These are phyloP conservation scores for Drosophila dunni DNA, from an alignment of 1,140 invertebrate species.

Conservation along the genomic window DNA sequence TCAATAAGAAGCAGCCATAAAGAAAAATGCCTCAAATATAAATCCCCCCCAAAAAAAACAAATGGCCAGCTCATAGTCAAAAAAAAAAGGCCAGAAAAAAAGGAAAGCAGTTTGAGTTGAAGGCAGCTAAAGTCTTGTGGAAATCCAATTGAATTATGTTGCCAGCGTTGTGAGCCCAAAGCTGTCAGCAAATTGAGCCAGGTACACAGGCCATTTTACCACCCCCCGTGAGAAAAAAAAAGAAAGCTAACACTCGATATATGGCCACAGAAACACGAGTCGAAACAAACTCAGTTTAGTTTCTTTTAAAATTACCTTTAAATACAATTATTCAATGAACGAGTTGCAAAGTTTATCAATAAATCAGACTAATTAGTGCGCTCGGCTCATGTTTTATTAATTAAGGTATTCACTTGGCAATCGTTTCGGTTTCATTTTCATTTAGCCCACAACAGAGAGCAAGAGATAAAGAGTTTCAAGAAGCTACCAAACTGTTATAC, in stretches of 20 bases:
- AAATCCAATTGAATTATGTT: slow-evolving; percentile 81
- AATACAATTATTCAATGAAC: slow-evolving; percentile 47
- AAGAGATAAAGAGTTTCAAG: not conserved
- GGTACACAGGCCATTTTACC: slow-evolving; percentile 28
- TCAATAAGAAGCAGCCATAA: slow-evolving; percentile 35
- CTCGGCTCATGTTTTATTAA: slow-evolving; percentile 46
- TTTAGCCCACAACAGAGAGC: slow-evolving; percentile 7
- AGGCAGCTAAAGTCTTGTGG: slow-evolving; percentile 52
- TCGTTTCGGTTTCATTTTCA: slow-evolving; percentile 13
- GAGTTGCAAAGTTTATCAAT: slow-evolving; percentile 59
- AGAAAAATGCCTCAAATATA: slow-evolving; percentile 45
- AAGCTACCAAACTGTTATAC: slow-evolving; percentile 59
- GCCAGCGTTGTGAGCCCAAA: slow-evolving; percentile 57
- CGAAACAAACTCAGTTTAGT: not conserved
- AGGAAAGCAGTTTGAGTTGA: slow-evolving; percentile 20
- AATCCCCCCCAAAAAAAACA: slow-evolving; percentile 8
- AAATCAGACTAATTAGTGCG: slow-evolving; percentile 66
- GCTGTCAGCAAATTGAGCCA: slow-evolving; percentile 68
- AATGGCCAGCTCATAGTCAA: slow-evolving; percentile 33
- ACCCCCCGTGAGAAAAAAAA: not conserved
- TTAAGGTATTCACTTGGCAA: slow-evolving; percentile 40
- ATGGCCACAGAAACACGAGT: no score
- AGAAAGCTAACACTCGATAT: no score
- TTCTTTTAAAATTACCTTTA: not conserved
- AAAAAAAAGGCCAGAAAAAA: no score